Conservation (phyloP, 2,113 vertebrate species). For the Meriones unguiculatus region DNA sequence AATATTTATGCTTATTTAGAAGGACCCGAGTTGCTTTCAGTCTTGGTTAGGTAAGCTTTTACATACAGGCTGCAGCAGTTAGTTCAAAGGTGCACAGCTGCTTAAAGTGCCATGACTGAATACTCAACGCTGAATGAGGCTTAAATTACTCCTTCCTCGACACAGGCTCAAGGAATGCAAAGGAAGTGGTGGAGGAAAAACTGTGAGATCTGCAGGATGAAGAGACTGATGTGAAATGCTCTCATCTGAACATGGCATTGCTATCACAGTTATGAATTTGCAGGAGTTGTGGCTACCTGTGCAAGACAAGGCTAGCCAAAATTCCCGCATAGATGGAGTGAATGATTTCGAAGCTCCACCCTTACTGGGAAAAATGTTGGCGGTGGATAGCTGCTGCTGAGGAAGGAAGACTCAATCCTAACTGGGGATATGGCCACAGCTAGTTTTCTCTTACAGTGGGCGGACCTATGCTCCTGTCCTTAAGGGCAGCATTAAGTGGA, state of each 20-base stretch:
- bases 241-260: neutral
- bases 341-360: neutral
- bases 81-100: neutral
- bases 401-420: neutral
- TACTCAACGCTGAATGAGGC: neutral
- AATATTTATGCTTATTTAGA: neutral
- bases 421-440: neutral
- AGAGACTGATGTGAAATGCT: neutral
- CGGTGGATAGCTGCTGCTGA: neutral
- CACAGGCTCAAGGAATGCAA: neutral
- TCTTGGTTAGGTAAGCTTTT: neutral
- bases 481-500: neutral
- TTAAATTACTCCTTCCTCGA: no score
- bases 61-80: neutral
- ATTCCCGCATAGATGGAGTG: neutral
- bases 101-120: neutral
- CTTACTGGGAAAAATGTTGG: neutral
- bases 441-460: neutral
- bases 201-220: neutral
- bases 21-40: neutral
- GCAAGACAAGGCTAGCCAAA: neutral
- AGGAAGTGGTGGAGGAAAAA: neutral
- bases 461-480: neutral
- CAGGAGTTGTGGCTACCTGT: neutral
- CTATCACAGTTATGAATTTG: neutral